Base-by-base conservation (phyloP, 2,888 invertebrate species). In the Pyralis farinalis region DNA sequence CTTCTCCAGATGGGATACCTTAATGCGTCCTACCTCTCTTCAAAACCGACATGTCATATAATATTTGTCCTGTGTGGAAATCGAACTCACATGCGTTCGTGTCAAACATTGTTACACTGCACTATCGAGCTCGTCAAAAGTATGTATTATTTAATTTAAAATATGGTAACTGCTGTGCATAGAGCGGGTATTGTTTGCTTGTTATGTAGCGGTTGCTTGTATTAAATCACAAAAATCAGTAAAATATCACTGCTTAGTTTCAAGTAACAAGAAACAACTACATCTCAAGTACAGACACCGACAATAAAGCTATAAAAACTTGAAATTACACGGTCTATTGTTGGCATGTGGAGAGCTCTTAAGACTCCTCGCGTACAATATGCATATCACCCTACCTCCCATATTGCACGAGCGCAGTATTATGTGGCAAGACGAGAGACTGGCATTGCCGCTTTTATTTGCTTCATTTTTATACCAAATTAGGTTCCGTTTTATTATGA, bases 321-420 rank as follows among this genome's bases (percentile, higher is more conserved):
- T 59, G 60, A 62, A 69, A 70, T 71, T 64, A 64, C 67, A 58
- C 69, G 62, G 55, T 56, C 62, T 49, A 66, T 59, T 71, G 71
- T 73, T 71, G 71, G 61, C 51, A 40, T 42, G 38, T 52, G 51
- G 57, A 71, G 71, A 59, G 66, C 63, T 58, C 71, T 71, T 42
- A 42, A 39, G 46, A 43, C 48, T 52, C 53, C 54, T 44, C 47
- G 34, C 28, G 51, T 63, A 70, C 71, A 73, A 70, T 73, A 71
- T 71, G 71, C 70, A 71, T 65, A 63, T 66, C 68, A 58, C 58
- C 55, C 51, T 45, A 40, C 46, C 46, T 51, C 47, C 39, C 44
- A 40, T 44, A 43, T 28, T 47, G 50, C 46, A 46, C 42, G 47
- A 46, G 44, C 47, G 44, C 44, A 34, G 37, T 45, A 46, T 46